Evolutionary conservation across 2,888 invertebrate genomes (phyloP), one percentile per base, ranked within the genome.

Genomic region (Drosophila kuntzei): DNA sequence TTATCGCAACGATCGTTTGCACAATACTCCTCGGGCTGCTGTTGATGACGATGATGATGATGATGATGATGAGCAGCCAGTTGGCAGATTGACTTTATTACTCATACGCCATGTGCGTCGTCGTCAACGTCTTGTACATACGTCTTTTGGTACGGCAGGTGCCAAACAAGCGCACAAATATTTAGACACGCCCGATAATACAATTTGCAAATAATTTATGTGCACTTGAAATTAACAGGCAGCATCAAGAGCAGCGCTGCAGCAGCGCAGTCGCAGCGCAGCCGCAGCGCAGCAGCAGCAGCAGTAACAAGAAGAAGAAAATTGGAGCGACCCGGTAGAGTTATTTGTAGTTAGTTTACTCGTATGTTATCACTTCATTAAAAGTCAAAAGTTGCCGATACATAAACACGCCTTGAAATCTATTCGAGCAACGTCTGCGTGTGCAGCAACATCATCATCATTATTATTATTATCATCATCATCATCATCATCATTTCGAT

Each of bases 41-140:
- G 63, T 43, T 64, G 61, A 37, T 46, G n/a, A n/a, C n/a, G n/a
- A n/a, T n/a, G n/a, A n/a, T n/a, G n/a, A n/a, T n/a, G n/a, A n/a
- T n/a, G n/a, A n/a, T n/a, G 57, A 29, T 59, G 54, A 62, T 51
- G 65, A 58, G 54, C 44, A 53, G 69, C 43, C 44, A 53, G 69
- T 46, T 71, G 79, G 51, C 75, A 79, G 79, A 72, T 87, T 88
- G 76, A 86, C 76, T 75, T 80, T 80, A 82, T 87, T 88, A 88
- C 86, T 87, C 88, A 87, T 88, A 67, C 88, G 81, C 71, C 78
- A 49, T 71, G 83, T 73, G 68, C 62, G 71, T 36, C 14, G 36
- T 6, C n/a, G 34, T 34, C 34, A n/a, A 8, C 22, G 34, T 41
- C n/a, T 34, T 58, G 14, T 14, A 8, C 34, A 34, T 66, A 8